These are phyloP conservation scores for Hydractinia echinata DNA, from an alignment of 30 jellyfish, hydroid and myxozoan genomes.

Conservation along the genomic window DNA sequence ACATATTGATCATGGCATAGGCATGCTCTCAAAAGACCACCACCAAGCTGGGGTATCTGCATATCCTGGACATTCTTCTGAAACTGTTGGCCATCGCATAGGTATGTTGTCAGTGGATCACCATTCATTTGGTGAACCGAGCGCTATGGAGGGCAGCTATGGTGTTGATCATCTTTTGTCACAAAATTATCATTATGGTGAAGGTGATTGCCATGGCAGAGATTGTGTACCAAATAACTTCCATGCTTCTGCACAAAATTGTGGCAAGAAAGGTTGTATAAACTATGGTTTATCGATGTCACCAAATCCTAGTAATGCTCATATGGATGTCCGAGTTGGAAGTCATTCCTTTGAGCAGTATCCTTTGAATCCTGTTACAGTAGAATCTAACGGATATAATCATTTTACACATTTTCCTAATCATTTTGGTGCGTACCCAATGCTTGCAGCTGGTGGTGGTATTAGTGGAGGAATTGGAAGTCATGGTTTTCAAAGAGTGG, in stretches of 20 bases:
- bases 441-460: too few relatives aligned
- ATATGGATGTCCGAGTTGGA: background rate
- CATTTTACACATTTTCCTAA: too few relatives aligned
- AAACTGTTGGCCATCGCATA: background rate
- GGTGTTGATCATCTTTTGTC: background rate
- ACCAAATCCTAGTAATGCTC: background rate
- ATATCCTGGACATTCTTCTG: constrained; percentile 4
- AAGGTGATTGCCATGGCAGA: background rate
- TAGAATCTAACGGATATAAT: too few relatives aligned
- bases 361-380: background rate
- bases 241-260: background rate
- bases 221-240: constrained; percentile 4
- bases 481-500: too few relatives aligned
- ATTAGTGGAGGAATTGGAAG: too few relatives aligned
- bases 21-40: constrained; percentile 12
- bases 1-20: background rate
- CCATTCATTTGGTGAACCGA: background rate
- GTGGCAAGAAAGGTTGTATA: background rate
- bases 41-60: background rate
- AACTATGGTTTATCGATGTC: background rate
- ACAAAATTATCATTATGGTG: background rate
- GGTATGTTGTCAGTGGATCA: constrained; percentile 14
- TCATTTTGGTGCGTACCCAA: too few relatives aligned
- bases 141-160: background rate
- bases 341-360: background rate